Evolutionary conservation across 1,140 invertebrate species (phyloP).

Genomic region (Bicyclus anynana): DNA sequence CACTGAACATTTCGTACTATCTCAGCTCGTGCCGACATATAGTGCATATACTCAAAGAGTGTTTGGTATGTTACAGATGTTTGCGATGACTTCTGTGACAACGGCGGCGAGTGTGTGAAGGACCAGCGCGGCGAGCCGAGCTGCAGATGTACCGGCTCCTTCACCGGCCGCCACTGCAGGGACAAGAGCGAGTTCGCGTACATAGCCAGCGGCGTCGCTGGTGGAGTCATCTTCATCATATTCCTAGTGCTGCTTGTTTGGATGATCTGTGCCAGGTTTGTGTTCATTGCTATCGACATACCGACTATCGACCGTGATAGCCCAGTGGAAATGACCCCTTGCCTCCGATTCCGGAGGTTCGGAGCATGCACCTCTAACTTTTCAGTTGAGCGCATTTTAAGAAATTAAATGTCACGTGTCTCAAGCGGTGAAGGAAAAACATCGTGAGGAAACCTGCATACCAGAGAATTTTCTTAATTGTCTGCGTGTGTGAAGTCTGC

Average conservation of each 20-base stretch:
- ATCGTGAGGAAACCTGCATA: too few species aligned
- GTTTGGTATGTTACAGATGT: constrained; percentile 80
- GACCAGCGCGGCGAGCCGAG: constrained; percentile 89
- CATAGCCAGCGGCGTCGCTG: constrained; percentile 94
- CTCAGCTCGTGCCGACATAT: too few species aligned
- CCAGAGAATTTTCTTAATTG: too few species aligned
- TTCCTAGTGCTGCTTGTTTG: constrained; percentile 94
- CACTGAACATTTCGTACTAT: too few species aligned
- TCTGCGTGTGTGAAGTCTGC: too few species aligned
- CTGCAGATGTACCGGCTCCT: constrained; percentile 93
- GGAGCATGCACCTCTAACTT: too few species aligned
- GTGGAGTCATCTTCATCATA: constrained; percentile 93
- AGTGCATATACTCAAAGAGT: background rate
- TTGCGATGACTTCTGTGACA: constrained; percentile 92
- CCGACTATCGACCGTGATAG: too few species aligned
- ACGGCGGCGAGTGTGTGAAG: constrained; percentile 94
- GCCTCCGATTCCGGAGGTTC: too few species aligned
- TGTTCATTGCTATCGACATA: background rate
- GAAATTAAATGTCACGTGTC: too few species aligned
- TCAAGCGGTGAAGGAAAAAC: too few species aligned
- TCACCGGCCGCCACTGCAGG: constrained; percentile 92
- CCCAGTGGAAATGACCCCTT: too few species aligned
- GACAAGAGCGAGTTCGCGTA: constrained; percentile 97
- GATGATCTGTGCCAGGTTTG: constrained; percentile 96
- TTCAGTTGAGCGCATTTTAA: too few species aligned